These are phyloP conservation scores for Luperina nickerlii DNA, from an alignment of 2,888 invertebrate species.

Conservation along the genomic window DNA sequence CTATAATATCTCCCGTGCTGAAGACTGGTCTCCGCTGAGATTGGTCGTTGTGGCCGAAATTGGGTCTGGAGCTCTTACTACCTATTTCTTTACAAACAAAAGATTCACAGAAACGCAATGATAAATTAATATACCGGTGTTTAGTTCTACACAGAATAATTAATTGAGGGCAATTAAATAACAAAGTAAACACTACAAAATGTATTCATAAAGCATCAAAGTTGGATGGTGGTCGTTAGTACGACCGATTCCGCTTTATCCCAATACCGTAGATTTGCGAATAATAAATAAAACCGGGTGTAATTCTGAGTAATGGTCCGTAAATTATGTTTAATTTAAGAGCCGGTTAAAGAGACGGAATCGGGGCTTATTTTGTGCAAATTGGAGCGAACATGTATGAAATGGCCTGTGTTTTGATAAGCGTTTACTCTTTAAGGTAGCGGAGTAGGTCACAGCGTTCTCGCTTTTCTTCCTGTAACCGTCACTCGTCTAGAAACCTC, in stretches of 20 bases:
- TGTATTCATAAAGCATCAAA: slow-evolving; percentile 41
- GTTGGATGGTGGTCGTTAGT: slow-evolving; percentile 19
- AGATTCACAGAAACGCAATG: background rate
- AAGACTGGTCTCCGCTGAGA: background rate
- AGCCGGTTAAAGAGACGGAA: slow-evolving; percentile 33
- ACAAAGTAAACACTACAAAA: slow-evolving; percentile 26
- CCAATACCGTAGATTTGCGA: slow-evolving; percentile 43
- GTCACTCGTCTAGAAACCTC: background rate
- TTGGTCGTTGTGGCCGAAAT: background rate
- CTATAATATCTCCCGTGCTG: background rate
- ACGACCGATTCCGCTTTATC: slow-evolving; percentile 34
- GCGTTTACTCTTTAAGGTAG: background rate
- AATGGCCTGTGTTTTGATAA: background rate
- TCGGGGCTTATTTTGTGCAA: slow-evolving; percentile 17
- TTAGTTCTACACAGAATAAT: background rate
- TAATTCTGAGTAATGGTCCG: slow-evolving; percentile 57
- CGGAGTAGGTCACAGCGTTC: background rate
- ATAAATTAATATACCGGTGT: background rate
- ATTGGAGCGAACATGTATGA: slow-evolving; percentile 36
- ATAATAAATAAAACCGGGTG: slow-evolving; percentile 54
- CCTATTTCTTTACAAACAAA: background rate
- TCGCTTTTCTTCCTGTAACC: background rate
- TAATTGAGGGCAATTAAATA: slow-evolving; percentile 1
- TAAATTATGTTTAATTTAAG: slow-evolving; percentile 61
- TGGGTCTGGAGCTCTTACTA: background rate